Conservation (phyloP, 37 sponge, comb jelly and placozoan species). For the Aphrocallistes beatrix region DNA sequence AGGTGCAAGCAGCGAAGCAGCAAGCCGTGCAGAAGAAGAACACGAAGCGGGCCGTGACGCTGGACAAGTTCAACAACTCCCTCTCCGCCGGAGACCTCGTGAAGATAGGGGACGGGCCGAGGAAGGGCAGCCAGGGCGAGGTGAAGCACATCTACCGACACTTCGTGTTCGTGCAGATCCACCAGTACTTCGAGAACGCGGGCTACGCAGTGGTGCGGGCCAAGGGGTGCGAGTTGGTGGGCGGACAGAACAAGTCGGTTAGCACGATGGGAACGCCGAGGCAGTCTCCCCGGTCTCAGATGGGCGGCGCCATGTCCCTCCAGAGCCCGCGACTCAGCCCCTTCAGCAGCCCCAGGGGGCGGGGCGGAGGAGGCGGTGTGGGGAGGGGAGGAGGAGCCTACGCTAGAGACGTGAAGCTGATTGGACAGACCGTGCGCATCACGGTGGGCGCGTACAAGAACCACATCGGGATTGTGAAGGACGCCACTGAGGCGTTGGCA, state of each 20-base stretch:
- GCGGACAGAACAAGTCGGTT: slow-evolving; percentile 42
- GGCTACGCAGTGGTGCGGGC: slow-evolving; percentile 75
- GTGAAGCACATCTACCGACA: slow-evolving; percentile 70
- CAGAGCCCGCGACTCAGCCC: neutral
- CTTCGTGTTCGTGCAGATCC: slow-evolving; percentile 64
- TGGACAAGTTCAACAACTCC: slow-evolving; percentile 62
- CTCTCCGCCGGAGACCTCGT: slow-evolving; percentile 62
- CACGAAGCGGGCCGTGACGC: slow-evolving; percentile 59
- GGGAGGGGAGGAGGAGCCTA: slow-evolving; percentile 39
- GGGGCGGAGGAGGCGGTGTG: slow-evolving; percentile 51
- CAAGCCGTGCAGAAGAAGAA: slow-evolving; percentile 74
- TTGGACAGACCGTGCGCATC: slow-evolving; percentile 83
- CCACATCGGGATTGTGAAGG: slow-evolving; percentile 81
- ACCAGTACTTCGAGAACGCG: slow-evolving; percentile 66
- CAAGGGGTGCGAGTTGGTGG: slow-evolving; percentile 69
- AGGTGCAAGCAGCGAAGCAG: slow-evolving; percentile 49
- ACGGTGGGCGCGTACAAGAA: slow-evolving; percentile 76
- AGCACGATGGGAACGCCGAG: neutral
- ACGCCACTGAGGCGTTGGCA: slow-evolving; percentile 86
- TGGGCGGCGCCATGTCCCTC: neutral
- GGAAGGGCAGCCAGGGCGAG: slow-evolving; percentile 77
- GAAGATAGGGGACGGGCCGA: slow-evolving; percentile 54
- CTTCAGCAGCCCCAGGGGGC: slow-evolving; percentile 35
- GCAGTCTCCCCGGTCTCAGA: neutral
- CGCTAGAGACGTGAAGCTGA: slow-evolving; percentile 53